phyloP scores from a whole-genome alignment of 2,888 invertebrate genomes.

The Aphelenchoides bicaudatus region DNA sequence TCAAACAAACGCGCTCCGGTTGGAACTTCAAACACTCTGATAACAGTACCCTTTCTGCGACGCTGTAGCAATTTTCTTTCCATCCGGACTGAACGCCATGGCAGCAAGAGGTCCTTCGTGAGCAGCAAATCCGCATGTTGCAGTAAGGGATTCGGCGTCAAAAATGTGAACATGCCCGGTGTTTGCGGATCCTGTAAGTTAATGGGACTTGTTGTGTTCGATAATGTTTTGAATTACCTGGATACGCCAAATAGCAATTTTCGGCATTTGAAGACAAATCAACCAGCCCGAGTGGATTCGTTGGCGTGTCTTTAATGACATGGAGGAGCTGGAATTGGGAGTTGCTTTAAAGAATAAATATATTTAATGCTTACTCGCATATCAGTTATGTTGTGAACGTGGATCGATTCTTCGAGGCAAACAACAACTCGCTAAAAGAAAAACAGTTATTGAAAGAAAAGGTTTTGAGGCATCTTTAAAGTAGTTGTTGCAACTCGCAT shows the following conservation, averaged over 20 bases:
- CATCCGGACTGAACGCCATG: conserved; percentile 82
- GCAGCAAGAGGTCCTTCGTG: conserved; percentile 94
- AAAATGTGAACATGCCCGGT: conserved; percentile 72
- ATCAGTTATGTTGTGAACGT: conserved; percentile 86
- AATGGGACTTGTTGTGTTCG: no score
- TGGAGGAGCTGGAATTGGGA: conserved; percentile 70
- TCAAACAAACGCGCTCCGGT: conserved; percentile 88
- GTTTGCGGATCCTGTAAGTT: conserved; percentile 64
- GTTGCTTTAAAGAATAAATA: neutral
- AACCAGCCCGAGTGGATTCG: conserved; percentile 76
- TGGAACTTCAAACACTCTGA: conserved; percentile 81
- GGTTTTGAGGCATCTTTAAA: no score
- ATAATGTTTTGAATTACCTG: no score
- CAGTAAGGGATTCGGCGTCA: conserved; percentile 86
- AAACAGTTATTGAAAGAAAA: no score
- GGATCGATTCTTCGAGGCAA: conserved; percentile 91
- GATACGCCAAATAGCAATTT: conserved; percentile 90
- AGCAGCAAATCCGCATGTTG: conserved; percentile 91
- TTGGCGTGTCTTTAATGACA: conserved; percentile 89
- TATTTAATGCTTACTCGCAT: conserved; percentile 44
- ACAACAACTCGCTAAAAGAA: conserved; percentile 79
- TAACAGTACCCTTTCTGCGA: conserved; percentile 78
- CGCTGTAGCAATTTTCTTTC: conserved; percentile 67
- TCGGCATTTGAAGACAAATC: conserved; percentile 65
- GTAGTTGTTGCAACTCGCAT: no score